phyloP scores from a whole-genome alignment of 2,113 vertebrate species.

The Chaetodon trifascialis region DNA sequence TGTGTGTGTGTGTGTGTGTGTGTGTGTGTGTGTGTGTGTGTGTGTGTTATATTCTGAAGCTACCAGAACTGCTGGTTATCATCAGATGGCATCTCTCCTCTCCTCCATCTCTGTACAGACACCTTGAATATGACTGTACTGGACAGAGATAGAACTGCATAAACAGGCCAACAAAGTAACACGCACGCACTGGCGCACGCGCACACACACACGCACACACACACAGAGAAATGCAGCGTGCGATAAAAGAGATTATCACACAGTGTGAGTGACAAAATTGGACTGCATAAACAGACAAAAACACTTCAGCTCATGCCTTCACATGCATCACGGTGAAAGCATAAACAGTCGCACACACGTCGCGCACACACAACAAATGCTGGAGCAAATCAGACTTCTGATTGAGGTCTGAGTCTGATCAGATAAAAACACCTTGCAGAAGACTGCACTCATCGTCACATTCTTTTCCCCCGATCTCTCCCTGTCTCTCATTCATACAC shows the following conservation, averaged over 20 bases:
- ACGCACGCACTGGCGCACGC: not conserved
- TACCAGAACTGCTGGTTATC: constrained; percentile 45
- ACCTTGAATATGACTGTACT: constrained; percentile 21
- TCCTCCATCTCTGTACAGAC: constrained; percentile 44
- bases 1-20: constrained; percentile 11
- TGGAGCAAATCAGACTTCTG: constrained; percentile 58
- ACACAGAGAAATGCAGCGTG: not conserved
- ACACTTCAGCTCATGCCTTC: constrained; percentile 9
- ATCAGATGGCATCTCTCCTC: constrained; percentile 39
- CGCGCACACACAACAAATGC: not conserved
- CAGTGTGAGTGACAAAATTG: constrained; percentile 38
- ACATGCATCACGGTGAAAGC: constrained; percentile 12
- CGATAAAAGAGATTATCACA: constrained; percentile 56
- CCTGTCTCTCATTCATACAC: not conserved
- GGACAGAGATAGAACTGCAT: constrained; percentile 50
- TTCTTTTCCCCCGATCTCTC: not conserved
- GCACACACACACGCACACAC: not conserved
- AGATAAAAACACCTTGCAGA: constrained; percentile 58
- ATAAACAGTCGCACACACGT: not conserved
- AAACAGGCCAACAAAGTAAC: constrained; percentile 26
- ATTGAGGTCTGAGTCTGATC: constrained; percentile 68
- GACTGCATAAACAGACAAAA: constrained; percentile 61
- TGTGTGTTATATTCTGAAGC: constrained; percentile 13
- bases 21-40: constrained; percentile 15
- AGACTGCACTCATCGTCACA: constrained; percentile 16